phyloP scores from a whole-genome alignment of 1,140 invertebrate genomes.

The Prorops nasuta region DNA sequence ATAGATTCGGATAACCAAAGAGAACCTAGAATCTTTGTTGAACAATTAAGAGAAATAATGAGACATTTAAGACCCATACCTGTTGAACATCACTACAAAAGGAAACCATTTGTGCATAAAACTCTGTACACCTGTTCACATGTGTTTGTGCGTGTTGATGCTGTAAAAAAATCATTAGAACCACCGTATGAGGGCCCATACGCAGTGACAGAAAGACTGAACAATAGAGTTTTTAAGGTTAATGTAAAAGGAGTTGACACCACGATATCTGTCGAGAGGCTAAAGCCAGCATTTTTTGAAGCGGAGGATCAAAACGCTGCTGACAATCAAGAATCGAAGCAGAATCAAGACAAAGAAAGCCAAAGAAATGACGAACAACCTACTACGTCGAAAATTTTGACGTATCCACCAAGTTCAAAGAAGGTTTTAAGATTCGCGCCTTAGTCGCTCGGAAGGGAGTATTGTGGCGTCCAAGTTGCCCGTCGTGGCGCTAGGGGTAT shows the following conservation, averaged over 20 bases:
- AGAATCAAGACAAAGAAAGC: too few relatives aligned
- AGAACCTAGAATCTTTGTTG: slow-evolving; percentile 5
- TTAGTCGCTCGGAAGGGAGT: too few relatives aligned
- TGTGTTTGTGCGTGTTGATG: neutral
- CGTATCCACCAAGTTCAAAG: too few relatives aligned
- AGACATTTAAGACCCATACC: slow-evolving; percentile 7
- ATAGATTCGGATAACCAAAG: neutral
- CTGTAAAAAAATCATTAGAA: neutral
- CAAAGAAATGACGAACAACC: too few relatives aligned
- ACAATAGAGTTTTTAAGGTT: neutral
- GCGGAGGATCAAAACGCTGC: too few relatives aligned
- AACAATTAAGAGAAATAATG: slow-evolving; percentile 13
- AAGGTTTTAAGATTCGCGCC: too few relatives aligned
- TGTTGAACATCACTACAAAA: neutral
- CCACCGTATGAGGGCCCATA: slow-evolving; percentile 1
- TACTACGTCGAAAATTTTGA: too few relatives aligned
- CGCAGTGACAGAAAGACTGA: neutral
- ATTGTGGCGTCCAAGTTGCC: too few relatives aligned
- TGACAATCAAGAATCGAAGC: too few relatives aligned
- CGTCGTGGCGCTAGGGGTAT: too few relatives aligned
- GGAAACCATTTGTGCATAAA: neutral
- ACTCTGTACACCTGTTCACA: neutral
- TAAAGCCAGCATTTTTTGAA: slow-evolving; percentile 3
- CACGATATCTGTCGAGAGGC: neutral
- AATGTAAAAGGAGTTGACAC: neutral